These are phyloP conservation scores for Halcyon chelicuti DNA, from an alignment of 2,797 vertebrate genomes.

Conservation along the genomic window DNA sequence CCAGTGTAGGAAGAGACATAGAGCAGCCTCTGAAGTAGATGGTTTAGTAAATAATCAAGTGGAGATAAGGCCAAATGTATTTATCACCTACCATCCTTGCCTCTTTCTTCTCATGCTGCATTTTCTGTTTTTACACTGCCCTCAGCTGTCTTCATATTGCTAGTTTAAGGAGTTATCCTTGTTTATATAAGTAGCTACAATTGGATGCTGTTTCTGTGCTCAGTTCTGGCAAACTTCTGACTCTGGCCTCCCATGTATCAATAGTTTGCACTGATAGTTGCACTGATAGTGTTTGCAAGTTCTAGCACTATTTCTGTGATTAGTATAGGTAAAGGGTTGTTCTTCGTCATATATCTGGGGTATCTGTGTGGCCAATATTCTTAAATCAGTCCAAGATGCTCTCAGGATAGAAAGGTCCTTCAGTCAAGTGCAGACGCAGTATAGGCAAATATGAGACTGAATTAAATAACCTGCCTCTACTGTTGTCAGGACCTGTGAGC, in stretches of 20 bases:
- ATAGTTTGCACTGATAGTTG: background rate
- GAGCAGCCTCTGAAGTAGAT: background rate
- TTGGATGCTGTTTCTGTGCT: background rate
- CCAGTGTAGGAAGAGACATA: background rate
- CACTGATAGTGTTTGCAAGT: background rate
- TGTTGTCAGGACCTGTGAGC: background rate
- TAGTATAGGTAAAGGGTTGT: background rate
- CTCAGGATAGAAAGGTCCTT: background rate
- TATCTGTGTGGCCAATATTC: background rate
- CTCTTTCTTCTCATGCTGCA: background rate
- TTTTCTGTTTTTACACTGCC: background rate
- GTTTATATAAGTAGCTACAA: background rate
- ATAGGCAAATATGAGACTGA: background rate
- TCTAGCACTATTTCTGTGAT: background rate
- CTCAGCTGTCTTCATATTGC: background rate
- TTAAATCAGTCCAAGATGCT: background rate
- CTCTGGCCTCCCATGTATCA: fast-evolving
- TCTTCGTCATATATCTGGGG: background rate
- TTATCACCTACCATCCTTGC: background rate
- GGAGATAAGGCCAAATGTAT: background rate
- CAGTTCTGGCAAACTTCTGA: background rate
- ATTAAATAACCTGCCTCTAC: background rate
- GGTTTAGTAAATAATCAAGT: background rate
- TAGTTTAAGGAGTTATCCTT: background rate
- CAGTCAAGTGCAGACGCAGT: background rate